Base-by-base conservation (phyloP, 35 echinoderm and acorn worm genomes). In the Chiridota heheva region DNA sequence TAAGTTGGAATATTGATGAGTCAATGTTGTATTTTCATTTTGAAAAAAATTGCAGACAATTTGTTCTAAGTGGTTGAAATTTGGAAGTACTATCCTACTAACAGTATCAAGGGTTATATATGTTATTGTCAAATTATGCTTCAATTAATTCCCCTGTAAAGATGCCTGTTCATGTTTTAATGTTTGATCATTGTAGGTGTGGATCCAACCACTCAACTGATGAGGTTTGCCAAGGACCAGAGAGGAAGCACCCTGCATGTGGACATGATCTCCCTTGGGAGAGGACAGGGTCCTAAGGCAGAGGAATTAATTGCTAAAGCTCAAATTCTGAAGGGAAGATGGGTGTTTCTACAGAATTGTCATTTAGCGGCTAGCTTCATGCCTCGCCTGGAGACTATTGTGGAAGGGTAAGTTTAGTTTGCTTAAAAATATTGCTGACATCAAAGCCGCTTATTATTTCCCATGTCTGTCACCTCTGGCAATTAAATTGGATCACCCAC, bases 281-380 rank as follows among this genome's bases (percentile, higher is more conserved):
- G 95, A 42, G 95, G 95, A 4, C 95, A 98, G 40, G 95, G 95
- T 2, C 95, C 95, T 4, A 98, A 97, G 41, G 95, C 95, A 15
- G 95, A 98, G 76, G 95, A 98, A 59, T 70, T 98, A 44, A 98
- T 98, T 46, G 85, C 95, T 40, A 98, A 98, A 80, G 95, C 95
- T 41, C 95, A 98, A 81, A 98, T 98, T n/a, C 75, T 98, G 26
- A 98, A 98, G 63, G 95, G 95, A 2, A 40, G 89, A 37, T 91
- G 95, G 95, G 85, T 91, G n/a, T 98, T 92, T 60, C 75, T 98
- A 5, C 95, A 98, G 73, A 98, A 98, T 43, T 98, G 95, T 60
- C 95, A 98, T 55, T 75, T 98, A 28, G 95, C 95, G 3, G 95
- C 95, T 16, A 91, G 88, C 18, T 98, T 98, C 43, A 98, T 91